These are phyloP conservation scores for Ditula angustiorana DNA, from an alignment of 2,888 invertebrate species.

Conservation along the genomic window DNA sequence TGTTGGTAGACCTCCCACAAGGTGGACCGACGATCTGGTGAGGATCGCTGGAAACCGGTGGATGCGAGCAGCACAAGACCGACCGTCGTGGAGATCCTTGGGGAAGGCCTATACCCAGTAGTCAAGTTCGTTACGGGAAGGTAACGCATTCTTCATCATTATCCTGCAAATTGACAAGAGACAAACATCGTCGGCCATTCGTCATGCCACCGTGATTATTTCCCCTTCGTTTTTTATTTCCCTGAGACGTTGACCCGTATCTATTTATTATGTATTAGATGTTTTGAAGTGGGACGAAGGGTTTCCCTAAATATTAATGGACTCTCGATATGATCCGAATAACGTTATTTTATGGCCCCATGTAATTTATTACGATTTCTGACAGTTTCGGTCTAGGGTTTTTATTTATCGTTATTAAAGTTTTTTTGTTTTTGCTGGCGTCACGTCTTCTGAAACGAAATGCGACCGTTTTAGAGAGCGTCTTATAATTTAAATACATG, in stretches of 20 bases:
- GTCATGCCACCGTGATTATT: neutral
- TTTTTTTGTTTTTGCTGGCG: too few relatives aligned
- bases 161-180: neutral
- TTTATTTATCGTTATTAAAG: constrained; percentile 1
- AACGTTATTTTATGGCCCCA: neutral
- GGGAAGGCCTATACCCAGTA: too few relatives aligned
- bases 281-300: constrained; percentile 6
- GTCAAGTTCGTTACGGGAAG: too few relatives aligned
- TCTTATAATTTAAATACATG: too few relatives aligned
- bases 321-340: neutral
- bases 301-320: constrained; percentile 11
- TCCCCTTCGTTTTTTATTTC: neutral
- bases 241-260: neutral
- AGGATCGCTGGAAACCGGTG: too few relatives aligned
- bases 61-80: too few relatives aligned
- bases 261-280: constrained; percentile 19
- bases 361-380: constrained; percentile 7
- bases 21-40: too few relatives aligned
- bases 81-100: too few relatives aligned
- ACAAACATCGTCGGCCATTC: neutral
- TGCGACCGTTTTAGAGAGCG: too few relatives aligned
- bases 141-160: neutral
- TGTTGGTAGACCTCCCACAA: too few relatives aligned
- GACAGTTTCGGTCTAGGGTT: neutral
- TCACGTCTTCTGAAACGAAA: too few relatives aligned